Base-by-base conservation (phyloP, 2,113 vertebrate genomes). In the Glareola pratincola region DNA sequence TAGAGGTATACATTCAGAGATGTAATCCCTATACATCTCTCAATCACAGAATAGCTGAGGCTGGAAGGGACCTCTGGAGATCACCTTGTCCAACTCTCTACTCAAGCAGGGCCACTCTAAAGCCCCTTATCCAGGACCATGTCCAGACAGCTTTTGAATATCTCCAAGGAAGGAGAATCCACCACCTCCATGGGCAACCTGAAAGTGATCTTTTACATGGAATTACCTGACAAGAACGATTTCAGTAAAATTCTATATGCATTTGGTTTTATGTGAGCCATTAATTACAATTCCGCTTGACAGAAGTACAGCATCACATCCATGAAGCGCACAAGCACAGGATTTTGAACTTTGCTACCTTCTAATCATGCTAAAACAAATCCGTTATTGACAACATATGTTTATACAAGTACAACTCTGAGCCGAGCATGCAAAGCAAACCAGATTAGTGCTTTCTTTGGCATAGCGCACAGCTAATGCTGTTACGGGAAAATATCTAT, bases 351-450 rank as follows among this genome's bases (percentile, higher is more conserved):
- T 57, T 73, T n/a, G 72, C 85, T 96, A 89, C 92, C 39, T 78
- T 27, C 95, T 66, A 29, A 90, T 85, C 84, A 80, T 24, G 2
- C 82, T 85, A 67, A 83, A 97, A 90, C 87, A 57, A 84, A 97
- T 62, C 91, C 74, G 59, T 56, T 85, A 77, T 53, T 97, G 96
- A 88, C 88, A 82, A 87, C 54, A 47, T 30, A 23, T 8, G 10
- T 56, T 67, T 68, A 50, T 64, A 21, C 72, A 68, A 95, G 76
- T 21, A 87, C 43, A 91, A 37, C 57, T 36, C 24, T 63, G 21
- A 94, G 92, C 74, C 82, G 37, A 39, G 66, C 77, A 39, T 21
- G 57, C 56, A 77, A 72, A 93, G 30, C 93, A 96, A 76, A 62
- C 72, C 71, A 95, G 59, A 87, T 83, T 37, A 90, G 45, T 93